Percentiles rank a stretch among this genome's conserved stretches.
Evolutionary conservation across 2,888 invertebrate species (phyloP).

Genomic region (Phragmatobia fuliginosa): DNA sequence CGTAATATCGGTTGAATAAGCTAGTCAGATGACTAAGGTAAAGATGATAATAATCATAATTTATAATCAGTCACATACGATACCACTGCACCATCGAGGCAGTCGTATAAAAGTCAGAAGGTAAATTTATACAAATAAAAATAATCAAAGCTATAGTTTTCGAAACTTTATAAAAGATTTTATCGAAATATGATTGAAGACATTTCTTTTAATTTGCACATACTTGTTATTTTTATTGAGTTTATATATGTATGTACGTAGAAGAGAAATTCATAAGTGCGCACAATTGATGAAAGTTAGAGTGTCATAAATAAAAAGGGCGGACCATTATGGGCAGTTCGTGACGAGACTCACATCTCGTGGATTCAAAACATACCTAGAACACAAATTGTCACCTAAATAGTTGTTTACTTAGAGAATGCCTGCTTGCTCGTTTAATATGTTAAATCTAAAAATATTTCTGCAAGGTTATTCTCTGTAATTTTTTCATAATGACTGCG

Average conservation of each 20-base stretch:
- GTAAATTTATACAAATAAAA: not conserved
- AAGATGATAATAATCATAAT: too few relatives aligned
- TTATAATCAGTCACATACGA: too few relatives aligned
- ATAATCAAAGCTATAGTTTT: not conserved
- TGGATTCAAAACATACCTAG: conserved; percentile 21
- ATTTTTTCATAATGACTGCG: not conserved
- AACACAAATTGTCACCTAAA: conserved; percentile 28
- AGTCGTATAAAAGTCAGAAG: not conserved
- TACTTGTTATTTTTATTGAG: not conserved
- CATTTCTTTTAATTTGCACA: not conserved
- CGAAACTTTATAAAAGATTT: not conserved
- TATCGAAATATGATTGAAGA: too few relatives aligned
- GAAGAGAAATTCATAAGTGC: conserved; percentile 29
- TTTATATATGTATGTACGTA: not conserved
- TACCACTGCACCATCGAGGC: too few relatives aligned
- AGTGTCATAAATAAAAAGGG: conserved; percentile 32
- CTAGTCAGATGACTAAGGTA: too few relatives aligned
- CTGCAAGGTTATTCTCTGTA: not conserved
- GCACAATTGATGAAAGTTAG: conserved; percentile 30
- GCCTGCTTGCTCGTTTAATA: conserved; percentile 17
- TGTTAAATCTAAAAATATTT: conserved; percentile 9
- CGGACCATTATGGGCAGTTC: conserved; percentile 32
- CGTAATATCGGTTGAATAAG: too few relatives aligned
- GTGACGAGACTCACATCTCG: conserved; percentile 36
- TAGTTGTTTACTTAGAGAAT: conserved; percentile 20